These are phyloP conservation scores for Nebria brevicollis DNA, from an alignment of 2,888 invertebrate species.

Conservation along the genomic window DNA sequence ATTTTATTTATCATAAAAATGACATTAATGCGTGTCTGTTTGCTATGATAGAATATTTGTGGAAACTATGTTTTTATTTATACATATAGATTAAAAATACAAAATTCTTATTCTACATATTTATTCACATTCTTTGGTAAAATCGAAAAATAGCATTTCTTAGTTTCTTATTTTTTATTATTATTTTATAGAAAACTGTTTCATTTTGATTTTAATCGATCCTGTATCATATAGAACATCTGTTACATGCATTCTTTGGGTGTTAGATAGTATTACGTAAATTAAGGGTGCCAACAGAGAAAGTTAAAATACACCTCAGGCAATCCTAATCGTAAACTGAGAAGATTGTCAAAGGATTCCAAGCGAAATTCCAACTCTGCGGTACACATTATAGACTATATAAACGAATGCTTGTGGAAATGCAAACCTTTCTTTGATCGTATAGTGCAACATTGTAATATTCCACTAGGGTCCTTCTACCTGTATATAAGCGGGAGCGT, in stretches of 20 bases:
- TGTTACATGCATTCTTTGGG: background rate
- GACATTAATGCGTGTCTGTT: too few species aligned
- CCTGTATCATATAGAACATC: background rate
- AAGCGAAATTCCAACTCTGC: background rate
- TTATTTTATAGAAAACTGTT: too few species aligned
- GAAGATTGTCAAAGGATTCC: constrained; percentile 1
- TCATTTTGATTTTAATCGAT: too few species aligned
- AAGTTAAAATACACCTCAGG: background rate
- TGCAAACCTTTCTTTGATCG: background rate
- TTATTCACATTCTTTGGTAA: too few species aligned
- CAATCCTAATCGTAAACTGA: background rate
- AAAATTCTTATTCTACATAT: too few species aligned
- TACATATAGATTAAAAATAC: too few species aligned
- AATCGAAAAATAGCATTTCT: too few species aligned
- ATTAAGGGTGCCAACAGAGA: background rate
- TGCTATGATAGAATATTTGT: too few species aligned
- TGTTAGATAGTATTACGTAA: background rate
- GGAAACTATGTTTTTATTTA: too few species aligned
- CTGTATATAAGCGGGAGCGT: background rate
- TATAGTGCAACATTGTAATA: background rate
- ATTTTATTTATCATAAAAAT: too few species aligned
- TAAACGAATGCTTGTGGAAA: background rate
- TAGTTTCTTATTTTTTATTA: too few species aligned
- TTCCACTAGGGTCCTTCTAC: background rate
- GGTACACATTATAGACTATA: background rate